Evolutionary conservation across 2,797 vertebrate species (phyloP).

Genomic region (Netta rufina): DNA sequence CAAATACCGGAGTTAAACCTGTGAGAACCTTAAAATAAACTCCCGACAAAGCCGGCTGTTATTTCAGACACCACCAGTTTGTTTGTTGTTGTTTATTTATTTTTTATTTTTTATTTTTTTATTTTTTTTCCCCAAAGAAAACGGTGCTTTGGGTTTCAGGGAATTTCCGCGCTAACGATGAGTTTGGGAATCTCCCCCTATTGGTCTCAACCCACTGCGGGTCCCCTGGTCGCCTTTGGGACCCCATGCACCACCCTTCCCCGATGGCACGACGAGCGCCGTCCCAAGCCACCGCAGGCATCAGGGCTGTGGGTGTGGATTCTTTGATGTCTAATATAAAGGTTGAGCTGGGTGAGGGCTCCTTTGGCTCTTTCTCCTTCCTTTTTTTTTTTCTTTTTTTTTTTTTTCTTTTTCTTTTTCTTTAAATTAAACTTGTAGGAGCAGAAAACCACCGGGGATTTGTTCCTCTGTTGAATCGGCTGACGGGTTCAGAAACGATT

Average conservation of each 20-base stretch:
- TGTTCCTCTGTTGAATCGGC: background rate
- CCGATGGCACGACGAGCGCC: background rate
- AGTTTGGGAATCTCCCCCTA: background rate
- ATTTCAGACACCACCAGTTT: background rate
- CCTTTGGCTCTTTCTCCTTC: background rate
- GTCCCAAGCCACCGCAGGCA: background rate
- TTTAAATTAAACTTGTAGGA: fast-evolving
- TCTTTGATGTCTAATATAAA: background rate
- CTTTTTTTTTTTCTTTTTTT: background rate
- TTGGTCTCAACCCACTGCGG: fast-evolving
- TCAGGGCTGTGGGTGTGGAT: background rate
- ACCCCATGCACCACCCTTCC: background rate
- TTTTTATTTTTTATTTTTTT: background rate
- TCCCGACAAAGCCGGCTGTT: background rate
- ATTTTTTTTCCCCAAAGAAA: background rate
- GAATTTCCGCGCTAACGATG: background rate
- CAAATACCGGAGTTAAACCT: conserved; percentile 17
- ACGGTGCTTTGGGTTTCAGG: background rate
- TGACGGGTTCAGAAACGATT: background rate
- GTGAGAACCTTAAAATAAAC: background rate
- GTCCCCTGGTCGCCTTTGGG: background rate
- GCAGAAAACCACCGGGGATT: fast-evolving
- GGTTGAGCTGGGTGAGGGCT: background rate
- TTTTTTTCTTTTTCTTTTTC: too few species aligned
- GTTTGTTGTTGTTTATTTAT: too few species aligned